Percentiles rank a stretch among this genome's conserved stretches.
Conservation (phyloP, 1,140 invertebrate genomes). For the Latrodectus geometricus region DNA sequence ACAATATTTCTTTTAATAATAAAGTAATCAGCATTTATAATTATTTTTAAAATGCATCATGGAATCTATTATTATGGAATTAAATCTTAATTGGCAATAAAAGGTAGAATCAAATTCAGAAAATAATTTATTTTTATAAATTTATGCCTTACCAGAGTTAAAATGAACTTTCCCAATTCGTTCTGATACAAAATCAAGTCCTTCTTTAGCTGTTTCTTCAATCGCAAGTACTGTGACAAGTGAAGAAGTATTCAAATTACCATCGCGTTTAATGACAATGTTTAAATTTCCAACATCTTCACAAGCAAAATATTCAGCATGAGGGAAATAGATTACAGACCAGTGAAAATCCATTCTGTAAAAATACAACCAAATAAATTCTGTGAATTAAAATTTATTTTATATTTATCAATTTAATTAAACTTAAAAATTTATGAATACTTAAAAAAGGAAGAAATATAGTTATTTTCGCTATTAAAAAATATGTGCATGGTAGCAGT, state of each 20-base stretch:
- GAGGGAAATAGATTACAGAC: slow-evolving; percentile 53
- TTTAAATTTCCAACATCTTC: slow-evolving; percentile 42
- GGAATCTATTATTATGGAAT: no score
- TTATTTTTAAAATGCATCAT: no score
- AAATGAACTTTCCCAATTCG: slow-evolving; percentile 50
- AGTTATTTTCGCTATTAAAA: not conserved
- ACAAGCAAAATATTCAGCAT: slow-evolving; percentile 60
- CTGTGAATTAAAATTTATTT: not conserved
- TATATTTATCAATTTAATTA: no score
- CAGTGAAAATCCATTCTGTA: slow-evolving; percentile 56
- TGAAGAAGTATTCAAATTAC: slow-evolving; percentile 45
- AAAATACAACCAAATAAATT: not conserved
- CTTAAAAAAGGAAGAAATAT: not conserved
- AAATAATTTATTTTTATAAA: no score
- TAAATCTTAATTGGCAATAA: no score
- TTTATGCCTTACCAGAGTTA: slow-evolving; percentile 29
- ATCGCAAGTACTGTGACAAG: slow-evolving; percentile 39
- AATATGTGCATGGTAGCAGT: no score
- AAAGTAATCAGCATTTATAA: no score
- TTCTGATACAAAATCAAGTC: slow-evolving; percentile 49
- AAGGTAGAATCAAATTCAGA: no score
- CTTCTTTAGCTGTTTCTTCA: slow-evolving; percentile 54
- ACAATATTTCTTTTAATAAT: no score
- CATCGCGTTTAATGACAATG: slow-evolving; percentile 42
- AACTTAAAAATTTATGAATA: not conserved